Base-by-base conservation (phyloP, 2,113 vertebrate species). In the Lepus timidus region DNA sequence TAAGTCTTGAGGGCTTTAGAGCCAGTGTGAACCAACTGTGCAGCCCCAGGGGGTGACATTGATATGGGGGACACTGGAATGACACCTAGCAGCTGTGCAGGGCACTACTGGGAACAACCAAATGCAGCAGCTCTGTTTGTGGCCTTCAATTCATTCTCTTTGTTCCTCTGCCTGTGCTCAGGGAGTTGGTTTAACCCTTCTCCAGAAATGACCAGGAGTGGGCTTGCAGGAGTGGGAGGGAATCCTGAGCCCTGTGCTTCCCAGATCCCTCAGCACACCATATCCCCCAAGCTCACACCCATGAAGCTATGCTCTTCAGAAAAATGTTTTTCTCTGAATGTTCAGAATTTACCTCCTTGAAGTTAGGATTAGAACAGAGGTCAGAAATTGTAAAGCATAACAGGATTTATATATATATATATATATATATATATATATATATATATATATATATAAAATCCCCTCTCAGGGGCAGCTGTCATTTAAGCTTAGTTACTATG, bases 381-480 rank as follows among this genome's bases (percentile, higher is more conserved):
- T 22, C 9, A 74, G 31, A 75, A 61, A 80, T 58, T 10, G 44
- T 29, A 61, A 87, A 71, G 11, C 27, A 49, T 29, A 85, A 33
- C 27, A 90, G 52, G 31, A 4, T 27, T 71, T 78, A n/a, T n/a
- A n/a, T n/a, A n/a, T n/a, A n/a, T n/a, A n/a, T 52, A 51, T 33
- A 33, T 33, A 33, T 33, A 61, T 20, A 33, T 17, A 39, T 1
- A 74, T 39, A 39, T 39, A 39, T 39, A 39, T 39, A 39, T 39
- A 39, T 44, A 44, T 44, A 44, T 44, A 44, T 44, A 44, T 44
- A 61, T 17, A 33, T 17, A 44, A 1, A 74, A 1, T 74, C 33
- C 19, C 49, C 4, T 95, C 73, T 90, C 62, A 52, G 80, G 65
- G 74, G 76, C 22, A 80, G 89, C 65, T 89, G 80, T 75, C 65